A percentile compares a stretch with the other conserved stretches of the same genome.
Conservation (phyloP, 2,888 invertebrate genomes). For the Hypena proboscidalis region DNA sequence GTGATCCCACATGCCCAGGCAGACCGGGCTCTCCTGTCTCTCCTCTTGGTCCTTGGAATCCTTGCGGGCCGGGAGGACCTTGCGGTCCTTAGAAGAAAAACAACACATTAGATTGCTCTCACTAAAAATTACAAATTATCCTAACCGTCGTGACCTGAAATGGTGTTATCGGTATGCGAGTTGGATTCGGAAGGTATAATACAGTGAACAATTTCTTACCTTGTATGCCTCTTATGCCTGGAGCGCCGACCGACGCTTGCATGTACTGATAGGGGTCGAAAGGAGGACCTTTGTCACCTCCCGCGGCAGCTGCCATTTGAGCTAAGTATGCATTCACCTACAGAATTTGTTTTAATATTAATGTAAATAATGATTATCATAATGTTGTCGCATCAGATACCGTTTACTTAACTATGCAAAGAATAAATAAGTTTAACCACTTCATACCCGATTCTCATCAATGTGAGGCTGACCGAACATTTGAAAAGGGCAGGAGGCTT, state of each 20-base stretch:
- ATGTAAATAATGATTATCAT: no score
- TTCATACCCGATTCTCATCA: no score
- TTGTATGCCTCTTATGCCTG: conserved; percentile 92
- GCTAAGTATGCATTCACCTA: conserved; percentile 90
- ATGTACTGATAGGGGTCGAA: conserved; percentile 90
- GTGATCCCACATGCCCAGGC: conserved; percentile 87
- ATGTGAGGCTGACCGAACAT: no score
- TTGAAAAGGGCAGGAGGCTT: no score
- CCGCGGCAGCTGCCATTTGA: conserved; percentile 89
- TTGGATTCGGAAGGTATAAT: not conserved
- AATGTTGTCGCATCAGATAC: no score
- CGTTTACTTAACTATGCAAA: no score
- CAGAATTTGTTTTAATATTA: no score
- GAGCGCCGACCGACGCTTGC: conserved; percentile 92
- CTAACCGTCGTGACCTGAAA: no score
- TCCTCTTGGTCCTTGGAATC: conserved; percentile 93
- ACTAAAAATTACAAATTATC: no score
- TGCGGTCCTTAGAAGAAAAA: conserved; percentile 67
- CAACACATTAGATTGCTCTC: no score
- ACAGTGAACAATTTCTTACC: conserved; percentile 71
- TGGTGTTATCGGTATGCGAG: no score
- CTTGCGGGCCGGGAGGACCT: conserved; percentile 87
- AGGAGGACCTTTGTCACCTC: conserved; percentile 92
- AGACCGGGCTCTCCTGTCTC: conserved; percentile 91
- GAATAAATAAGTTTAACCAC: no score